phyloP scores from a whole-genome alignment of 2,113 vertebrate species.

The Arizona elegans region DNA sequence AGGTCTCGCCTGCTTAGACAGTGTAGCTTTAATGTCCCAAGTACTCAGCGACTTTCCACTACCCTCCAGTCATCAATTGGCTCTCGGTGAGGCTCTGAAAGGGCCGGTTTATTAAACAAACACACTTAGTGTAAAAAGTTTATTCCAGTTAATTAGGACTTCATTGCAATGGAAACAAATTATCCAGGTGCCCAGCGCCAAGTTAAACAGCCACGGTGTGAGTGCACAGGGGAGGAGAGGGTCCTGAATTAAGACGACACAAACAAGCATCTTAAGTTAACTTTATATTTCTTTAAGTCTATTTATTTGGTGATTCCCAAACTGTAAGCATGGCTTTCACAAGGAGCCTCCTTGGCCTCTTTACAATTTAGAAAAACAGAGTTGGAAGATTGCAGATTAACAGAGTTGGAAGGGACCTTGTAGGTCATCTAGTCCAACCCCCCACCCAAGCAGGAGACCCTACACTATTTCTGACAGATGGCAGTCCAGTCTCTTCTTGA shows the following conservation, averaged over 20 bases:
- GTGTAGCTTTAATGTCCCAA: slow-evolving; percentile 65
- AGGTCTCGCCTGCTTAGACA: slow-evolving; percentile 56
- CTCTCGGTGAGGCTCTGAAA: slow-evolving; percentile 70
- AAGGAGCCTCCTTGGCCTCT: too few species aligned
- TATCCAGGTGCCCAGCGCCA: slow-evolving; percentile 66
- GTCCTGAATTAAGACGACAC: slow-evolving; percentile 47
- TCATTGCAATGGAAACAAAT: slow-evolving; percentile 75
- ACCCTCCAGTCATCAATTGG: slow-evolving; percentile 67
- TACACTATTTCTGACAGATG: too few species aligned
- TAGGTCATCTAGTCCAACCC: too few species aligned
- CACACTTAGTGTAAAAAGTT: slow-evolving; percentile 77
- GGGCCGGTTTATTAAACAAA: slow-evolving; percentile 75
- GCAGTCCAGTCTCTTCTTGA: too few species aligned
- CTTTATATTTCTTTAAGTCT: slow-evolving; percentile 61
- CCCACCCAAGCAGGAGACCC: too few species aligned
- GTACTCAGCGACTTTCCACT: slow-evolving; percentile 60
- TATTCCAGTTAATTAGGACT: slow-evolving; percentile 75
- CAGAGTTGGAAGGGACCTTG: too few species aligned
- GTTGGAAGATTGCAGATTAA: too few species aligned
- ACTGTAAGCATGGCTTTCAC: slow-evolving; percentile 42
- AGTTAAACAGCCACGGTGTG: slow-evolving; percentile 62
- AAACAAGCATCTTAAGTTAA: slow-evolving; percentile 64
- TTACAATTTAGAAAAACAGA: too few species aligned
- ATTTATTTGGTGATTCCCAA: slow-evolving; percentile 65
- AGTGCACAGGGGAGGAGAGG: slow-evolving; percentile 30